Base-by-base conservation (phyloP, 2,113 vertebrate species). In the Natator depressus region DNA sequence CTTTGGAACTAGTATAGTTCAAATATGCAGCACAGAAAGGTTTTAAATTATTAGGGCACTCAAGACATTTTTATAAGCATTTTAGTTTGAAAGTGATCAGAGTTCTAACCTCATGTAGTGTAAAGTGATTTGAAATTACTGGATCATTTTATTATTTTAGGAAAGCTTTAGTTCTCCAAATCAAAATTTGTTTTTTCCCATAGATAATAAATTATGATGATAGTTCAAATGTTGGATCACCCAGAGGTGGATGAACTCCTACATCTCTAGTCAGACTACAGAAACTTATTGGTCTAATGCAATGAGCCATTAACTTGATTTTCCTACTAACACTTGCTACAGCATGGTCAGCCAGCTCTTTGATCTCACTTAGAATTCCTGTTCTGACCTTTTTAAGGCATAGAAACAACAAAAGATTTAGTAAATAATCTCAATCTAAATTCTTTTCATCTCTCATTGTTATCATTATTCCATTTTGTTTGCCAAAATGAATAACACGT, bases 301-400 rank as follows among this genome's bases (percentile, higher is more conserved):
- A 87, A 93, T 54, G 24, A 85, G 69, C 90, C 84, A 53, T 95
- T 95, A 95, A 87, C 84, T 72, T 84, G 6, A 35, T 94, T 92
- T 84, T 42, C 80, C 54, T 89, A 6, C 25, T 87, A 11, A 83
- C n/a, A 84, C n/a, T 85, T 78, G 20, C 65, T 94, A 5, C 51
- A 57, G 1, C 50, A 59, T 20, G n/a, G 49, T 57, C 42, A 16
- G 1, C 5, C 75, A 84, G 19, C 42, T 53, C 11, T 84, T 89
- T 84, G n/a, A 85, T 95, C 11, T 88, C 82, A 29, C 20, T 35
- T 75, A 84, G 29, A 35, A 47, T 86, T 51, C 3, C 19, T 82
- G 19, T 90, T 89, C 65, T 95, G 46, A 62, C 10, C 22, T 42
- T 92, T 90, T 89, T 75, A 89, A 3, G 9, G 25, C 5, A 87